Conservation (phyloP, 2,797 vertebrate genomes). For the Darevskia mixta region DNA sequence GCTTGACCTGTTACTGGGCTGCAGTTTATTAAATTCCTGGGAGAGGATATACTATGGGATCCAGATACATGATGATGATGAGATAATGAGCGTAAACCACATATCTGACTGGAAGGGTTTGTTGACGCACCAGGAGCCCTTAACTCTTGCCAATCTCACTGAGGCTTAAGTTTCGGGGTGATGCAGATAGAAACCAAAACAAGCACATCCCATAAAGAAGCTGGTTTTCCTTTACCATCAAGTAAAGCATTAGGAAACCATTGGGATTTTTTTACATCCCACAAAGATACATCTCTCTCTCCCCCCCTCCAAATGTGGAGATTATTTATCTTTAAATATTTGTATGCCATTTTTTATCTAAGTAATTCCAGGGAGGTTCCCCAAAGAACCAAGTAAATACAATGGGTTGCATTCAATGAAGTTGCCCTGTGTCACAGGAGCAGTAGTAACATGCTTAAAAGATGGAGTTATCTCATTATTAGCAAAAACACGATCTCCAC, state of each 20-base stretch:
- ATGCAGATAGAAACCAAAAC: neutral
- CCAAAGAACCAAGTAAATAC: too few relatives aligned
- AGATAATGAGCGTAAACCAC: constrained; percentile 61
- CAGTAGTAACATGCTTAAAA: too few relatives aligned
- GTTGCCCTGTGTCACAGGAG: too few relatives aligned
- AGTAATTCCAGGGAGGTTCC: too few relatives aligned
- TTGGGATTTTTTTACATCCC: neutral
- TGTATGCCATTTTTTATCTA: too few relatives aligned
- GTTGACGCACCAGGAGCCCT: constrained; percentile 7
- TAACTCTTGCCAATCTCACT: neutral
- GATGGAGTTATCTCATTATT: too few relatives aligned
- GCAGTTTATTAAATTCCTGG: constrained; percentile 58
- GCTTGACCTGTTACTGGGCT: constrained; percentile 57
- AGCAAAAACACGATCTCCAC: too few relatives aligned
- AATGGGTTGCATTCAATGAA: too few relatives aligned
- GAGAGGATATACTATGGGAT: constrained; percentile 51
- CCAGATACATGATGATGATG: constrained; percentile 26
- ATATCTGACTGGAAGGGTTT: constrained; percentile 29
- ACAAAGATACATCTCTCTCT: neutral
- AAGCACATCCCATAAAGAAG: neutral
- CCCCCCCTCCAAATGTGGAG: neutral
- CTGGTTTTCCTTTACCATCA: constrained; percentile 22
- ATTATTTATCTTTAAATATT: neutral
- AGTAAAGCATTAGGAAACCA: neutral
- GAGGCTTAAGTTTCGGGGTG: neutral